These are phyloP conservation scores for Beris chalybata DNA, from an alignment of 2,888 invertebrate genomes.

Conservation along the genomic window DNA sequence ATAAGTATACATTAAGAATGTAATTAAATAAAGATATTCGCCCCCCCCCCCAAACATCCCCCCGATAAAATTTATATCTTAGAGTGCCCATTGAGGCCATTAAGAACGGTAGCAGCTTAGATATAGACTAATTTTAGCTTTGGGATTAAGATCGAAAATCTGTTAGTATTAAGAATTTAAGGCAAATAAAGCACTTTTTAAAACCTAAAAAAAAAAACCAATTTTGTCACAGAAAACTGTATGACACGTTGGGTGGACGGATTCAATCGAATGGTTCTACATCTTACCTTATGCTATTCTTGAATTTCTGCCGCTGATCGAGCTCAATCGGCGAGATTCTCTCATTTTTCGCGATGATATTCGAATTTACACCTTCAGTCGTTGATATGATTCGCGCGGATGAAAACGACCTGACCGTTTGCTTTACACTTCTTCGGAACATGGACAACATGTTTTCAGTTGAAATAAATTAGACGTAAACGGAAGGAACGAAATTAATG, in stretches of 20 bases:
- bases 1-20: no score
- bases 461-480: background rate
- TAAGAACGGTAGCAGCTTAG: no score
- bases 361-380: constrained; percentile 48
- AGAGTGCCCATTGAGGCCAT: no score
- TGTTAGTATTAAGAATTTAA: no score
- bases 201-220: background rate
- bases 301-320: constrained; percentile 48
- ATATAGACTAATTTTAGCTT: no score
- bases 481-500: background rate
- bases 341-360: constrained; percentile 46
- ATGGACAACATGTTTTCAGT: constrained; percentile 46
- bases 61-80: no score
- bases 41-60: no score
- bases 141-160: no score
- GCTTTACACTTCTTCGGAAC: constrained; percentile 42
- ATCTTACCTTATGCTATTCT: constrained; percentile 48
- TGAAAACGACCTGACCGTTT: constrained; percentile 33
- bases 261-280: background rate
- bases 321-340: constrained; percentile 48
- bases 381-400: constrained; percentile 44
- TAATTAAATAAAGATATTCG: no score
- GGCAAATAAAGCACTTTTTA: no score
- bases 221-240: background rate
- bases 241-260: background rate